These are phyloP conservation scores for Meteorus cinctellus DNA, from an alignment of 2,888 invertebrate genomes.

Conservation along the genomic window DNA sequence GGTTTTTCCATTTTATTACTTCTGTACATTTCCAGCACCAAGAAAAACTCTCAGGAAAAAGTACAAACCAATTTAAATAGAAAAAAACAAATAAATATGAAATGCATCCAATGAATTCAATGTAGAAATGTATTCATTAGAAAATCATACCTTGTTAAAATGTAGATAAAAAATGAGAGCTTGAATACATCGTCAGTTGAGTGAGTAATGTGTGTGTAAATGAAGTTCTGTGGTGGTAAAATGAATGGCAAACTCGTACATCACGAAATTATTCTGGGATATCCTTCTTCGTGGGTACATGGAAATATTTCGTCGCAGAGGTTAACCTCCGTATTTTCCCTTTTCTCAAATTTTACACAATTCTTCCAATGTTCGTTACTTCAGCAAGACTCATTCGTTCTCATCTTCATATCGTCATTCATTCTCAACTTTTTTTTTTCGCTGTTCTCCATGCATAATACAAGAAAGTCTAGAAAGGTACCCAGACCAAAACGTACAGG, in stretches of 20 bases:
- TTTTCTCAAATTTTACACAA: constrained; percentile 22
- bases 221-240: not conserved
- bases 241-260: constrained; percentile 53
- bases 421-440: too few species aligned
- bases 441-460: not conserved
- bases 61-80: too few species aligned
- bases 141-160: too few species aligned
- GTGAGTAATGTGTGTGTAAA: too few species aligned
- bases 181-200: too few species aligned
- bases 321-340: constrained; percentile 36
- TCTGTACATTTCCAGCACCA: too few species aligned
- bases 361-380: constrained; percentile 35
- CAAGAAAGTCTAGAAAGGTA: constrained; percentile 47
- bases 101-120: too few species aligned
- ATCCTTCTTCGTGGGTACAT: constrained; percentile 60
- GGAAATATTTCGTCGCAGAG: constrained; percentile 64
- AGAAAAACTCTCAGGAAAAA: too few species aligned
- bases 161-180: too few species aligned
- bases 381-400: constrained; percentile 11
- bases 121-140: too few species aligned
- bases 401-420: constrained; percentile 38
- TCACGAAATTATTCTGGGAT: constrained; percentile 65
- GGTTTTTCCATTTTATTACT: too few species aligned
- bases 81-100: too few species aligned
- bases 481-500: constrained; percentile 56